These are phyloP conservation scores for Python bivittatus DNA, from an alignment of 2,113 vertebrate genomes.

Conservation along the genomic window DNA sequence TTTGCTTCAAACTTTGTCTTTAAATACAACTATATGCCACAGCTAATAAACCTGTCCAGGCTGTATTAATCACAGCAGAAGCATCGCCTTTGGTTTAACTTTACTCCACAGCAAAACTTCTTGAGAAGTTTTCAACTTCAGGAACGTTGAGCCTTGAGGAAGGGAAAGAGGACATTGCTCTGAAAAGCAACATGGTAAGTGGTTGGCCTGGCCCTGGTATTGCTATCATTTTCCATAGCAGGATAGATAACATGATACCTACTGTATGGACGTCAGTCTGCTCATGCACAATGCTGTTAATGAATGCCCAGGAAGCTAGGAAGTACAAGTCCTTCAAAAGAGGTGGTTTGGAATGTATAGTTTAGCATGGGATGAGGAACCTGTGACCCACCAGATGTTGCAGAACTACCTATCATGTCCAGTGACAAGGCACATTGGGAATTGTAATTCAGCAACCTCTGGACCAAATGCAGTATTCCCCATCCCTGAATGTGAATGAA, in stretches of 20 bases:
- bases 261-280: not conserved
- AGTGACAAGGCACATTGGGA: not conserved
- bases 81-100: slow-evolving; percentile 17
- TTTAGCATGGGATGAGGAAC: not conserved
- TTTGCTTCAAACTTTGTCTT: slow-evolving; percentile 3
- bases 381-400: not conserved
- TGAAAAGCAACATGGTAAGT: not conserved
- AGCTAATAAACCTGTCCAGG: not conserved
- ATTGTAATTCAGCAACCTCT: not conserved
- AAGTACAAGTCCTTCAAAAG: not conserved
- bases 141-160: not conserved
- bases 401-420: not conserved
- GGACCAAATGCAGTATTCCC: not conserved
- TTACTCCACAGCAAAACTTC: slow-evolving; percentile 4
- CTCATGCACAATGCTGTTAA: not conserved
- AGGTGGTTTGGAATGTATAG: not conserved
- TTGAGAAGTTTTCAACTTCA: slow-evolving; percentile 14
- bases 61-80: slow-evolving; percentile 5
- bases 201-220: not conserved
- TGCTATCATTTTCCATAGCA: not conserved
- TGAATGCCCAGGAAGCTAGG: not conserved
- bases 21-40: not conserved
- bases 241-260: not conserved
- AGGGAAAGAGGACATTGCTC: not conserved
- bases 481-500: not conserved